Base-by-base conservation (phyloP, 1,140 invertebrate genomes). In the Zaprionus capensis region DNA sequence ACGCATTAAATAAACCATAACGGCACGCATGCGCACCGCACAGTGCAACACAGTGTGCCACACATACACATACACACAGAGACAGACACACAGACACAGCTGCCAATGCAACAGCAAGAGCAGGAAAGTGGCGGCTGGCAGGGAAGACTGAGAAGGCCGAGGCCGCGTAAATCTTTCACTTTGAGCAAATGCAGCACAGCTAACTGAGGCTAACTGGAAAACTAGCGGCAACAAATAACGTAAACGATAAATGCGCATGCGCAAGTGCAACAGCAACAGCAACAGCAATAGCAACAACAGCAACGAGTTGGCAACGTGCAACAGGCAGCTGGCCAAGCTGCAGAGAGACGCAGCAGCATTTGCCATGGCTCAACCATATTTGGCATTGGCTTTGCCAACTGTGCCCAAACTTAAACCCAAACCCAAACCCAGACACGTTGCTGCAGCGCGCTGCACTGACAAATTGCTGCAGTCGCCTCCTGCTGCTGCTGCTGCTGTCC, bases 1-100 rank as follows among this genome's bases (percentile, higher is more conserved):
- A 91, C 91, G 85, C 85, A 90, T 90, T 90, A 90, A 90, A 90
- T 91, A 90, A 90, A 90, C 85, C 85, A 90, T 90, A 90, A 90
- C 85, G 85, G 85, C 85, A 90, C 85, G 85, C 85, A 90, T 90
- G 86, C 84, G 85, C 72, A 31, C 38, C 71, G 63, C 38, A 24
- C 46, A 51, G 46, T 62, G 76, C 44, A 61, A 49, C 71, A 67
- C 67, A 58, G 51, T 22, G 41, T 73, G 61, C 11, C 11, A 65
- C 28, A 66, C 44, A 59, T 15, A 46, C 20, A 53, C 11, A 65
- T 22, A 66, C 44, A 59, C 17, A 46, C 20, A 53, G 38, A 41
- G 11, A 28, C 4, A 57, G 14, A 17, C 38, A 69, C 12, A 14
- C 7, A 17, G 34, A 36, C 20, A 5, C 14, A 17, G 36, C 20